Evolutionary conservation across 2,797 vertebrate genomes (phyloP), one percentile per base, ranked within the genome.

Genomic region (Perodicticus potto): DNA sequence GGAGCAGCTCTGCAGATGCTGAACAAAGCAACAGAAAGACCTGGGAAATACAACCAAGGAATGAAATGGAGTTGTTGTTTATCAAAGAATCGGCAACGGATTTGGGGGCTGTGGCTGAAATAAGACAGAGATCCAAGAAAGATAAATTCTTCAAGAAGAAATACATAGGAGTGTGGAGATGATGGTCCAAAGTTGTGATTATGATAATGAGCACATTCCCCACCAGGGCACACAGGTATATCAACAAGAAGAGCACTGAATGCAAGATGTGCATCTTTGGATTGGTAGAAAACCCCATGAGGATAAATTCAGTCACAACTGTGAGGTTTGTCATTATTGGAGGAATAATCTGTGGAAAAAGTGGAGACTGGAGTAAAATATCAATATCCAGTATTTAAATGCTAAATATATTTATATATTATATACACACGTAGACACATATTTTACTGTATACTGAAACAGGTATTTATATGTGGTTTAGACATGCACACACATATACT

Each of bases 1-100:
- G 43, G 11, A 77, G 34, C 16, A 37, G 0, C 29, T 87, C 92
- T 55, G 88, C 32, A 12, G 0, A 29, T 72, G 84, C 92, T 45
- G 89, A 84, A 37, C 84, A 91, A 7, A 53, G 1, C 29, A 91
- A 72, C 37, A 84, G 45, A 23, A 91, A 94, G 13, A 96, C 19
- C 32, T 96, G 88, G 4, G 37, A 5, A 7, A 40, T 63, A 34
- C 83, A 96, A 3, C 63, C 63, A 7, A 83, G 22, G 25, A 87
- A 86, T 37, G 49, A 86, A 22, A 86, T 86, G 25, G 69, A 86
- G 9, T 29, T 29, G 10, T 9, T 40, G 25, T 73, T 17, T 86
- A 19, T 32, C 27, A 32, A n/a, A 10, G 85, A 73, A 17, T 73
- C 73, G 27, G 34, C 53, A 14, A 59, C 69, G 34, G 53, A 86